Conservation (phyloP, 1,140 invertebrate species). For the Pristionchus pacificus region DNA sequence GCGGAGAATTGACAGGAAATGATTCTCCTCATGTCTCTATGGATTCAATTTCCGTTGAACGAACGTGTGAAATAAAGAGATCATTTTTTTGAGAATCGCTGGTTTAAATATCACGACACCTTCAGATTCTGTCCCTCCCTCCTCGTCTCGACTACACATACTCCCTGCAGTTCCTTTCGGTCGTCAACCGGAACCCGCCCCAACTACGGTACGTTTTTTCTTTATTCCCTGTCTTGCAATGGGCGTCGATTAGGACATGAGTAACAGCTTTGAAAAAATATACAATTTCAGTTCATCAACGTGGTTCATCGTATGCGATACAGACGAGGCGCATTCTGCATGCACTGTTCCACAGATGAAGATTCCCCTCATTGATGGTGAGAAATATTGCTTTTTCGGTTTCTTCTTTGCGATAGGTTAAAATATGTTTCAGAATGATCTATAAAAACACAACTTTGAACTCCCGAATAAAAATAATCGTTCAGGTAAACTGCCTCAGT, state of each 20-base stretch:
- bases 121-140: conserved; percentile 43
- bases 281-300: conserved; percentile 18
- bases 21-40: too few species aligned
- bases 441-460: too few species aligned
- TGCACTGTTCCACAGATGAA: conserved; percentile 43
- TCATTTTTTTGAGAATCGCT: too few species aligned
- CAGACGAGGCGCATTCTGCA: conserved; percentile 33
- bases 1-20: too few species aligned
- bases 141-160: conserved; percentile 49
- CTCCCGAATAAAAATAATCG: neutral
- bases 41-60: too few species aligned
- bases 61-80: too few species aligned
- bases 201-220: neutral
- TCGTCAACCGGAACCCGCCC: conserved; percentile 41
- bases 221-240: neutral
- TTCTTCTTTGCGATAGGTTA: too few species aligned
- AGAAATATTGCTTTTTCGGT: too few species aligned
- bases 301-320: conserved; percentile 50
- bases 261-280: neutral
- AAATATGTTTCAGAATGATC: neutral
- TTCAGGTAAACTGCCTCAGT: neutral
- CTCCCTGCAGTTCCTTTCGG: conserved; percentile 50
- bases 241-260: too few species aligned
- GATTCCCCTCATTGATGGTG: conserved; percentile 45
- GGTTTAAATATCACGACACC: too few species aligned